phyloP scores from a whole-genome alignment of 92 coral and sea anemone species.

The Diadumene lineata region DNA sequence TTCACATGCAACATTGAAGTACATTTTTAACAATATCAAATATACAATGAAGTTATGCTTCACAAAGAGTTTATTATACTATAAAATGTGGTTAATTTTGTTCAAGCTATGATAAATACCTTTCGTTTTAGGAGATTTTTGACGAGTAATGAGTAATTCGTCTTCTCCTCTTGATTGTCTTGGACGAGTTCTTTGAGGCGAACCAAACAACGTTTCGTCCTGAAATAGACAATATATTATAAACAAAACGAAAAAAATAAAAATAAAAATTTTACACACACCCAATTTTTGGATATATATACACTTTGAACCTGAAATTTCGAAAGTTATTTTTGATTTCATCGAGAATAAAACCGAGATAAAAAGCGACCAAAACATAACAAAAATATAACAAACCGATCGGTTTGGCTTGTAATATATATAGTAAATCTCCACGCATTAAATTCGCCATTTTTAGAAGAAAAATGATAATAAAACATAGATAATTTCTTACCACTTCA shows the following conservation, averaged over 20 bases:
- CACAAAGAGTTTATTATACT: too few species aligned
- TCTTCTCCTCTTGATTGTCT: slow-evolving; percentile 62
- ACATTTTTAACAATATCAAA: neutral
- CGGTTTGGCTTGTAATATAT: too few species aligned
- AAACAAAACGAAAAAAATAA: neutral
- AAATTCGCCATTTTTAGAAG: neutral
- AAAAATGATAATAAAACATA: neutral
- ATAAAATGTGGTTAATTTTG: too few species aligned
- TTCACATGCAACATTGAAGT: neutral
- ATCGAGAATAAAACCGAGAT: too few species aligned
- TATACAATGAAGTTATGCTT: too few species aligned
- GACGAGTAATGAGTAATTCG: slow-evolving; percentile 61
- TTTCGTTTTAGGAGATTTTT: slow-evolving; percentile 37
- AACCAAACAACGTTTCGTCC: slow-evolving; percentile 96
- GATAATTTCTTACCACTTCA: slow-evolving; percentile 77
- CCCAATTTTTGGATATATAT: neutral
- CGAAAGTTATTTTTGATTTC: too few species aligned
- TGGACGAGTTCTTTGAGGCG: slow-evolving; percentile 84
- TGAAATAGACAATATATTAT: slow-evolving; percentile 14
- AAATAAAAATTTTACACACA: neutral
- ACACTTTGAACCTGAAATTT: too few species aligned
- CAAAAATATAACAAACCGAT: too few species aligned
- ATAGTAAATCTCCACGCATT: too few species aligned
- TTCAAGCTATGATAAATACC: slow-evolving; percentile 5
- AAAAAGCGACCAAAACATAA: too few species aligned